Percentiles rank a stretch among this genome's conserved stretches.
These are phyloP conservation scores for Orthosia incerta DNA, from an alignment of 2,888 invertebrate genomes.

Conservation along the genomic window DNA sequence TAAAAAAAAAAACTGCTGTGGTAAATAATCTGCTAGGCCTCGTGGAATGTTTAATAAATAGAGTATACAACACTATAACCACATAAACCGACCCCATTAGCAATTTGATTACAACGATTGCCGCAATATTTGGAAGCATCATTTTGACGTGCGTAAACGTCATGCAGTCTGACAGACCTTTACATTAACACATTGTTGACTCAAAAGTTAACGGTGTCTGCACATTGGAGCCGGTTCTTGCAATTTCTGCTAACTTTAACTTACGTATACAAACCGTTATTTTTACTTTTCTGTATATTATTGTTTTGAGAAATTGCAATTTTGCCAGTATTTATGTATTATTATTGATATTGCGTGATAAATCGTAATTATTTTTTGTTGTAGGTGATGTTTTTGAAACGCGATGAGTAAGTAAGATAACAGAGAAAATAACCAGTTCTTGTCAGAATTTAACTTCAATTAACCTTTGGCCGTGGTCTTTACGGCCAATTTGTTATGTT, in stretches of 20 bases:
- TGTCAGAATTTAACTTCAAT: neutral
- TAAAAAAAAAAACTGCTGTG: too few species aligned
- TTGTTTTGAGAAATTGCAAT: slow-evolving; percentile 6
- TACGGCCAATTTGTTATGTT: too few species aligned
- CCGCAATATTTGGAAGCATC: neutral
- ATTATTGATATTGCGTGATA: slow-evolving; percentile 40
- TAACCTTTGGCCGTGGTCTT: neutral
- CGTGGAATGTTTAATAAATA: too few species aligned
- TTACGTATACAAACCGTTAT: slow-evolving; percentile 61
- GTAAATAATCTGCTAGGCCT: too few species aligned
- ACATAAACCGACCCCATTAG: too few species aligned
- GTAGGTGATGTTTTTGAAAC: slow-evolving; percentile 14
- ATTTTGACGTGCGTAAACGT: neutral
- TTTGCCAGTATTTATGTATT: slow-evolving; percentile 37
- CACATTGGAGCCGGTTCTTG: slow-evolving; percentile 68
- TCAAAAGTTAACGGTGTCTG: slow-evolving; percentile 69
- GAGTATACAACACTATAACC: too few species aligned
- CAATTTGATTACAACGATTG: too few species aligned
- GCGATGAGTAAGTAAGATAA: neutral
- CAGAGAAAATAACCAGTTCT: slow-evolving; percentile 23
- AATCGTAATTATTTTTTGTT: slow-evolving; percentile 33
- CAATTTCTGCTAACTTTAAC: slow-evolving; percentile 60
- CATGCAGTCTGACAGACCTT: slow-evolving; percentile 44
- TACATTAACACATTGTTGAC: slow-evolving; percentile 62
- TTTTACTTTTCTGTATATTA: slow-evolving; percentile 41